Base-by-base conservation (phyloP, 2,797 vertebrate species). In the Nyctibius grandis region DNA sequence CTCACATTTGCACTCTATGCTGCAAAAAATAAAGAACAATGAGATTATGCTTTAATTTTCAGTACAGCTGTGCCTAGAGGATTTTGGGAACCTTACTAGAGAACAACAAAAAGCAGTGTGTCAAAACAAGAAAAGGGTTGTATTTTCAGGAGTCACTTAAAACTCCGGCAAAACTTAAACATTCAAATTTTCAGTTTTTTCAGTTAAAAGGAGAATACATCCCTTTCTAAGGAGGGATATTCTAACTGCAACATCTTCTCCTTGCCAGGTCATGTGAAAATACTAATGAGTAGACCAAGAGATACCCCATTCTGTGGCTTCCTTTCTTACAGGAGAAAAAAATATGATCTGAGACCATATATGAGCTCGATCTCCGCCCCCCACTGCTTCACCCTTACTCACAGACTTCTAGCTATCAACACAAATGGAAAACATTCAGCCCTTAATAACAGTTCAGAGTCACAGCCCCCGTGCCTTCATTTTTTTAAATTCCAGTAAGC, bases 1-100 rank as follows among this genome's bases (percentile, higher is more conserved):
- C 47, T 91, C 84, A 86, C 4, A 82, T 78, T 93, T 76, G 23
- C 7, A 26, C 33, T 87, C 47, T 26, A 40, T n/a, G 34, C 38
- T 59, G 50, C 2, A 63, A 87, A 89, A 88, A 75, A 76, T 4
- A 42, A 64, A n/a, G 15, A 44, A 88, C 31, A 69, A 75, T 51
- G 47, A 91, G 36, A 81, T 72, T 56, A 77, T 26, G 31, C 29
- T 90, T 93, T 81, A 63, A 91, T 84, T 95, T 94, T 91, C 63
- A 73, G 22, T 17, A 63, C 26, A 68, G 20, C 14, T 50, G 44
- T 54, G 38, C 36, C 51, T 74, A 13, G 13, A 81, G 42, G 54
- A 85, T 36, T 80, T 73, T 15, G 56, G 47, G 33, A 89, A 73
- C 59, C 45, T 50, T 63, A 74, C 20, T 23, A 53, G 23, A 88